Evolutionary conservation across 2,888 invertebrate genomes (phyloP), one percentile per base, ranked within the genome.

Genomic region (Uropetala carovei): DNA sequence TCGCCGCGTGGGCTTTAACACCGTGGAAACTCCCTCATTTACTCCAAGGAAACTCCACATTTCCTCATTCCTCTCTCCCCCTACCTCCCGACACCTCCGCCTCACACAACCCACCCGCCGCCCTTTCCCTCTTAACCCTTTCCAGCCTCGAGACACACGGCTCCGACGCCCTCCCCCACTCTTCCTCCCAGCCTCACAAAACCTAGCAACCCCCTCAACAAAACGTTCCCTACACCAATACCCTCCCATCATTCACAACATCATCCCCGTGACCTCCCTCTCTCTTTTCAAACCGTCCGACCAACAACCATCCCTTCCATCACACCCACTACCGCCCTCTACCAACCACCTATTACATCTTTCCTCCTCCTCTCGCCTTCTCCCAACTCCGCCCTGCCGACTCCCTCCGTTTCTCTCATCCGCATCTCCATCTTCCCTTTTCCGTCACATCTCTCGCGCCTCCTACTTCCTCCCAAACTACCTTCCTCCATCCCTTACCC

Each of bases 1-100:
- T 27, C 3, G 4, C 27, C 75, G 27, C 22, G 75, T 27, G 10
- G 13, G 85, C 13, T 18, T 22, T 57, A 83, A 56, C 18, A 56
- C 43, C 27, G 56, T 60, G 60, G 86, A 86, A 60, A 30, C 86
- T 60, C 75, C 27, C 82, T 86, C 86, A 86, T 86, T 86, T 86
- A 60, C 59, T 59, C 27, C 27, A 59, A 27, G 58, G 11, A 22
- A 86, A 27, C 27, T 59, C 59, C 60, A 59, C 60, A 30, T 86
- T 30, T 60, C 60, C 30, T 86, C 60, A 60, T 60, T 30, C 59
- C 59, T 81, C 27, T 81, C 0, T 27, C n/a, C n/a, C n/a, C n/a
- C n/a, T 27, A 3, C 81, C 81, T 14, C 27, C 30, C 27, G 11
- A 75, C 75, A 43, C 18, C 30, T 30, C 8, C 14, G 30, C 5